Conservation (phyloP, 2,797 vertebrate species). For the Neostethus bicornis region DNA sequence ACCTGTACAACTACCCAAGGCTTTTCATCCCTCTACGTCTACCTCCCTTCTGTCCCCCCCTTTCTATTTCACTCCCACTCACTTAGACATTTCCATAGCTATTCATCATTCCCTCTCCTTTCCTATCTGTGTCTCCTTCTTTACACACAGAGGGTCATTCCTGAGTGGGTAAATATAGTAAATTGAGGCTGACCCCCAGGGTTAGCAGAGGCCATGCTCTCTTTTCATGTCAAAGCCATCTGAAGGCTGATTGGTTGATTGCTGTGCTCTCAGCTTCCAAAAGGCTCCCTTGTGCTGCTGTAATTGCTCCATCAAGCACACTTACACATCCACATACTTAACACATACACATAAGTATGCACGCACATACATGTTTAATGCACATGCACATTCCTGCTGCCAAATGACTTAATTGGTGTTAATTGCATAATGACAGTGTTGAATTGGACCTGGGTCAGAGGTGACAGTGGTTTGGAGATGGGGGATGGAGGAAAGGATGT, state of each 20-base stretch:
- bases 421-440: conserved; percentile 94
- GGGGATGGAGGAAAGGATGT: conserved; percentile 75
- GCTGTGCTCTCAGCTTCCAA: conserved; percentile 86
- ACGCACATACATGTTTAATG: conserved; percentile 62
- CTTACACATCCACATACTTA: conserved; percentile 63
- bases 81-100: conserved; percentile 65
- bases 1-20: conserved; percentile 65
- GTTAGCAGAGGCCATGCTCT: conserved; percentile 72
- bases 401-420: conserved; percentile 97
- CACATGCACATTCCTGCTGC: conserved; percentile 79
- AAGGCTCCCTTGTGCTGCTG: conserved; percentile 86
- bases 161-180: conserved; percentile 82
- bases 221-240: conserved; percentile 84
- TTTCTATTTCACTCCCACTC: conserved; percentile 43
- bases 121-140: conserved; percentile 56
- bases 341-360: conserved; percentile 48
- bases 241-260: conserved; percentile 88
- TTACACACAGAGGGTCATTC: conserved; percentile 71
- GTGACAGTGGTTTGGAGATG: conserved; percentile 87
- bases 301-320: conserved; percentile 85
- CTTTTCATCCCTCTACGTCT: conserved; percentile 45
- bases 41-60: conserved; percentile 25
- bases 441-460: conserved; percentile 90
- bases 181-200: conserved; percentile 79
- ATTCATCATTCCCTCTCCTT: conserved; percentile 65